Evolutionary conservation across 2,113 vertebrate species (phyloP).

Genomic region (Morone saxatilis): DNA sequence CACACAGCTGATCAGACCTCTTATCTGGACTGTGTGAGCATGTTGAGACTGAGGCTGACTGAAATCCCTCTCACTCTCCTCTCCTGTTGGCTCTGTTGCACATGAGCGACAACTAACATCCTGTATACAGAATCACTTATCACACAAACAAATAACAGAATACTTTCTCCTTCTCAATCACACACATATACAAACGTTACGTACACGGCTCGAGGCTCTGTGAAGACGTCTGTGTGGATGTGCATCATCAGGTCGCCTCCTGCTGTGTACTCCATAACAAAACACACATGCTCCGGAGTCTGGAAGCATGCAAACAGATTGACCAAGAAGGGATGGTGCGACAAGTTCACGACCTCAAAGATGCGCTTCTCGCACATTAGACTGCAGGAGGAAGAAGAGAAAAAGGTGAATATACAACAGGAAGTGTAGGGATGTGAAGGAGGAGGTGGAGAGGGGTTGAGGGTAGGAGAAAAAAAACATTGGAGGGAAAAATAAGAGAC

Average conservation of each 20-base stretch:
- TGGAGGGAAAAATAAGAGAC: constrained; percentile 6
- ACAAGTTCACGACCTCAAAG: constrained; percentile 97
- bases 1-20: background rate
- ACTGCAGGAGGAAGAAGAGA: constrained; percentile 73
- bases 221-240: constrained; percentile 98
- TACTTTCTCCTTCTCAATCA: background rate
- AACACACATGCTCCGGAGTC: constrained; percentile 97
- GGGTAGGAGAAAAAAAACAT: too few species aligned
- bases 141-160: too few species aligned
- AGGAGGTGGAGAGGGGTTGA: background rate
- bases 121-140: background rate
- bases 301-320: constrained; percentile 99
- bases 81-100: too few species aligned
- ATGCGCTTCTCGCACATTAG: constrained; percentile 99
- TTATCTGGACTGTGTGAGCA: background rate
- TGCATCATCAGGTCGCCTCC: constrained; percentile 99
- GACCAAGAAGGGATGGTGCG: constrained; percentile 98
- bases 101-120: too few species aligned
- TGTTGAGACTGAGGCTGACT: background rate
- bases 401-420: background rate
- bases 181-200: constrained; percentile 62
- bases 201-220: constrained; percentile 94
- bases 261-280: constrained; percentile 99
- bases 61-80: background rate
- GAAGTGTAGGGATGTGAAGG: background rate